phyloP scores from a whole-genome alignment of 2,888 invertebrate genomes.

The Crepidodera aurea region DNA sequence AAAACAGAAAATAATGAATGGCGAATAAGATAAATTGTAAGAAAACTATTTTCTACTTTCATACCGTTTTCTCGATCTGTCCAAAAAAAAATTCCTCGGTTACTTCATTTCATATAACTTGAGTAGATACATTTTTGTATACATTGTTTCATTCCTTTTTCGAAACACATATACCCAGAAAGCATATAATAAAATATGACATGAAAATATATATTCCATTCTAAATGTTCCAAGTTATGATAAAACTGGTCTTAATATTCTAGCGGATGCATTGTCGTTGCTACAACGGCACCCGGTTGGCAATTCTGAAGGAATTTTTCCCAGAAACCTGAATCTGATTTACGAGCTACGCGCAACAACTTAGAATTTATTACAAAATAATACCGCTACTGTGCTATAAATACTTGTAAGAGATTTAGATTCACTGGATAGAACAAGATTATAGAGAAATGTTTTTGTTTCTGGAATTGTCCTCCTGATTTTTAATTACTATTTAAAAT shows the following conservation, averaged over 20 bases:
- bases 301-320: constrained; percentile 35
- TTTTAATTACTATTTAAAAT: too few species aligned
- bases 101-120: too few species aligned
- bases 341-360: constrained; percentile 33
- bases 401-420: neutral
- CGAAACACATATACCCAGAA: constrained; percentile 4
- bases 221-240: constrained; percentile 20
- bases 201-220: constrained; percentile 16
- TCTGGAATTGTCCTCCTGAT: too few species aligned
- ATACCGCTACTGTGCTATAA: constrained; percentile 20
- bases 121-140: neutral
- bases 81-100: too few species aligned
- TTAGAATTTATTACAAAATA: constrained; percentile 37
- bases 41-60: too few species aligned
- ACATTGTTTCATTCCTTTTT: constrained; percentile 1
- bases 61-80: too few species aligned
- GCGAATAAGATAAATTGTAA: too few species aligned
- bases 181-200: constrained; percentile 13
- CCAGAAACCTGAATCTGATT: constrained; percentile 28
- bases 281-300: constrained; percentile 28
- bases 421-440: too few species aligned
- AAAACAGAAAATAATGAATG: too few species aligned
- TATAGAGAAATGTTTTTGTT: too few species aligned
- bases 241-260: constrained; percentile 18
- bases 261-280: constrained; percentile 39